Evolutionary conservation across 2,113 vertebrate species (phyloP), one percentile per base, ranked within the genome.

Genomic region (Piprites chloris): DNA sequence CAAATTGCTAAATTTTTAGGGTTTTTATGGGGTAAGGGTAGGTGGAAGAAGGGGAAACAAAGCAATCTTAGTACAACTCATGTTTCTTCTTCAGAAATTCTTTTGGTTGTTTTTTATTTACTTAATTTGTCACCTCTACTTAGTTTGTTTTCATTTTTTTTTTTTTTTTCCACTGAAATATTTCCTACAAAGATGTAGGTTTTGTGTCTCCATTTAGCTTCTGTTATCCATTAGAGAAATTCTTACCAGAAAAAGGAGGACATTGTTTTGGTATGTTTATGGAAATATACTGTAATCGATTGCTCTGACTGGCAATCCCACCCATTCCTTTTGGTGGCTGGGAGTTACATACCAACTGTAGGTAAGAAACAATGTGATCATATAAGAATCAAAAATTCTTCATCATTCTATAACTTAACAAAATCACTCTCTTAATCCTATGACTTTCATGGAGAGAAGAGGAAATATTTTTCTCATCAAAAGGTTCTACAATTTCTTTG

Each of bases 241-340:
- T 91, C 52, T 96, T 95, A 32, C 65, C 69, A 91, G 93, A 82
- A 87, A 96, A 74, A 96, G 81, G 94, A 96, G 85, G 93, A 85
- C 74, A 86, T 41, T 96, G 67, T 92, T 93, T 95, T 96, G 89
- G 74, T 96, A 87, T 95, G 87, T 92, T 95, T 94, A 83, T 93
- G 84, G 89, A 85, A 92, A 89, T 94, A 32, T 68, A 72, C 74
- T 93, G 49, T 92, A 94, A 92, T 95, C 47, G 27, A 79, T 92
- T 92, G 85, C 85, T 94, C 87, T 97, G 87, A 95, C 74, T 94
- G 91, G 85, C 90, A 94, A 87, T 96, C 87, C 91, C 91, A 95
- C 87, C 81, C 91, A 93, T 96, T 65, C 89, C 77, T 95, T 94
- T 95, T 93, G 85, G 81, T 94, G 91, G 91, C 93, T 97, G 91